phyloP scores from a whole-genome alignment of 1,140 invertebrate genomes.

The Papilio helenus region DNA sequence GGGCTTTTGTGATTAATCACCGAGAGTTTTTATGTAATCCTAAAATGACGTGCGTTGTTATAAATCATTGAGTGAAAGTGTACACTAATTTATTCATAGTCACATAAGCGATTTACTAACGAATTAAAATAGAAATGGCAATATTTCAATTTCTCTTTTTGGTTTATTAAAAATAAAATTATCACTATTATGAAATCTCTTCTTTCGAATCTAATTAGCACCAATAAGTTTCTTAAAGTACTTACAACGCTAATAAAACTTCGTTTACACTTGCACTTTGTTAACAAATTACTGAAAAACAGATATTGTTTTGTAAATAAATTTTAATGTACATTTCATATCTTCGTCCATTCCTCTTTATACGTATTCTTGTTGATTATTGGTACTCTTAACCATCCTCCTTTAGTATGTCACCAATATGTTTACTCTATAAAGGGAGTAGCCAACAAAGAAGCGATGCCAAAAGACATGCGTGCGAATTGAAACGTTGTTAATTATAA shows the following conservation, averaged over 20 bases:
- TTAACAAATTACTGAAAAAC: too few relatives aligned
- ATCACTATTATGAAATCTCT: not conserved
- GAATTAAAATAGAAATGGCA: not conserved
- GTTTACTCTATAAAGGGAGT: not conserved
- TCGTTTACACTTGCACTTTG: too few relatives aligned
- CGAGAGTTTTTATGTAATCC: conserved; percentile 1
- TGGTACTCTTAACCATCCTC: not conserved
- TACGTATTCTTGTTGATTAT: not conserved
- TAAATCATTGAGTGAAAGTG: conserved; percentile 16
- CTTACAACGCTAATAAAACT: too few relatives aligned
- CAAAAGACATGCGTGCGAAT: conserved; percentile 6
- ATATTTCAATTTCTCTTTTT: not conserved
- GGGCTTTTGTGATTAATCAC: conserved; percentile 22
- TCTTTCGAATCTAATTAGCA: too few relatives aligned
- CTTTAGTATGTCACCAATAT: conserved; percentile 6
- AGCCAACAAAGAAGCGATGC: conserved; percentile 10
- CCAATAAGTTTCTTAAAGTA: too few relatives aligned
- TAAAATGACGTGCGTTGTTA: not conserved
- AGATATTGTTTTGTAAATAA: too few relatives aligned
- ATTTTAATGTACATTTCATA: too few relatives aligned
- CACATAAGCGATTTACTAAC: not conserved
- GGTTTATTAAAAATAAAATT: not conserved
- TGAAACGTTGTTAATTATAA: conserved; percentile 4
- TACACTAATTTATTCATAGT: not conserved
- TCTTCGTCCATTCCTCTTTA: too few relatives aligned